Conservation (phyloP, 2,888 invertebrate genomes). For the Aproaerema taeniolella region DNA sequence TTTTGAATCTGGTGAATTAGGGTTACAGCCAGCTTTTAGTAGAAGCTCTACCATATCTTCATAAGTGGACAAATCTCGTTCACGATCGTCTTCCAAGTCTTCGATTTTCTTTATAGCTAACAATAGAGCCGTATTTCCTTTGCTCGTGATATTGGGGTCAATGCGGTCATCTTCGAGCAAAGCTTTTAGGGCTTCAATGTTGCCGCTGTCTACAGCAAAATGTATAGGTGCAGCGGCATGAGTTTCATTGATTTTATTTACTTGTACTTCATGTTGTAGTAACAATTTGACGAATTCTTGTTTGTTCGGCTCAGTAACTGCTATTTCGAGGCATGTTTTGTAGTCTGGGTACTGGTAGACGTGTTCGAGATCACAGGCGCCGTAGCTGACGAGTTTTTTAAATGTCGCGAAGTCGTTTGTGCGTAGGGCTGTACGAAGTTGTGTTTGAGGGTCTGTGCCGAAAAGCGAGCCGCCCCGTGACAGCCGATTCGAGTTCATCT, state of each 20-base stretch:
- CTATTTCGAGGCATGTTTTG: constrained; percentile 79
- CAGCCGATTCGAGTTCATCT: constrained; percentile 60
- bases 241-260: constrained; percentile 75
- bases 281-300: constrained; percentile 76
- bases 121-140: constrained; percentile 73
- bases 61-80: constrained; percentile 53
- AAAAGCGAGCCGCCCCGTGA: constrained; percentile 65
- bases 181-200: constrained; percentile 58
- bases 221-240: constrained; percentile 81
- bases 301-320: constrained; percentile 67
- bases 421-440: constrained; percentile 69
- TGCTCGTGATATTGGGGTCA: constrained; percentile 68
- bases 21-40: constrained; percentile 73
- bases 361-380: constrained; percentile 70
- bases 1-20: constrained; percentile 72
- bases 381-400: constrained; percentile 62
- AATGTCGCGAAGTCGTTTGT: constrained; percentile 72
- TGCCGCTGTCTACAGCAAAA: constrained; percentile 77
- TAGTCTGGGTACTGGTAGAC: constrained; percentile 76
- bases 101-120: constrained; percentile 69
- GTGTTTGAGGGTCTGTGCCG: constrained; percentile 63
- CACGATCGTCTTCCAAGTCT: constrained; percentile 59
- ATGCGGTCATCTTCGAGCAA: constrained; percentile 66
- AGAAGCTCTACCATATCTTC: constrained; percentile 72
- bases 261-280: constrained; percentile 78